Conservation (phyloP, 2,113 vertebrate genomes). For the Taxidea taxus region DNA sequence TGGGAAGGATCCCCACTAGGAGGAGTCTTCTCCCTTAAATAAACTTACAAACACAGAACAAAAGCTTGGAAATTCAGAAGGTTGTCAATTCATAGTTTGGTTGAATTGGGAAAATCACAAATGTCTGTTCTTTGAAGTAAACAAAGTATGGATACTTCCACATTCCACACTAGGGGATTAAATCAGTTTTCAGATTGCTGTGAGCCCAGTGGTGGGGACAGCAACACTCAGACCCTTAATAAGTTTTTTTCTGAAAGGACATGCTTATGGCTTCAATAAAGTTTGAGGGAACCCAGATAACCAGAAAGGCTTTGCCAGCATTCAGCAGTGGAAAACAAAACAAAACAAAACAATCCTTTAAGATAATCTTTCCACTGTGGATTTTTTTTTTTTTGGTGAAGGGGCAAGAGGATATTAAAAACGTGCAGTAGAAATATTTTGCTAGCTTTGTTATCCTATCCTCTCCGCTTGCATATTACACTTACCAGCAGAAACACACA, state of each 20-base stretch:
- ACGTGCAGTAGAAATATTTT: background rate
- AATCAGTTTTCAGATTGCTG: background rate
- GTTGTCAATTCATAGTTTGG: background rate
- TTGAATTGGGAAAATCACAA: background rate
- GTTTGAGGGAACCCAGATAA: background rate
- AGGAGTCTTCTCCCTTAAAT: background rate
- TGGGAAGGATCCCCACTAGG: background rate
- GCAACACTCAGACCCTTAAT: background rate
- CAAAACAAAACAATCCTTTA: background rate
- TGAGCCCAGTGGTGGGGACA: background rate
- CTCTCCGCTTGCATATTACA: background rate
- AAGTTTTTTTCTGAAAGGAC: constrained; percentile 35
- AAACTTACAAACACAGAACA: background rate
- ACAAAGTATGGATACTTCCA: constrained; percentile 29
- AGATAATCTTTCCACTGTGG: background rate
- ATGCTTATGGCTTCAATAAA: background rate
- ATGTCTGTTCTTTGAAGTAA: constrained; percentile 38
- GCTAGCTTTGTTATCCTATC: background rate
- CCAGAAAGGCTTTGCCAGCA: background rate
- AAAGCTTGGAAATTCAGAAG: background rate
- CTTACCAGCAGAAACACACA: background rate
- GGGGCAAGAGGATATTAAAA: background rate
- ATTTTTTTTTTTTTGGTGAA: background rate
- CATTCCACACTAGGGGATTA: background rate
- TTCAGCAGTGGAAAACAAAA: background rate